Evolutionary conservation across 2,113 vertebrate species (phyloP).

Genomic region (Tamias sibiricus): DNA sequence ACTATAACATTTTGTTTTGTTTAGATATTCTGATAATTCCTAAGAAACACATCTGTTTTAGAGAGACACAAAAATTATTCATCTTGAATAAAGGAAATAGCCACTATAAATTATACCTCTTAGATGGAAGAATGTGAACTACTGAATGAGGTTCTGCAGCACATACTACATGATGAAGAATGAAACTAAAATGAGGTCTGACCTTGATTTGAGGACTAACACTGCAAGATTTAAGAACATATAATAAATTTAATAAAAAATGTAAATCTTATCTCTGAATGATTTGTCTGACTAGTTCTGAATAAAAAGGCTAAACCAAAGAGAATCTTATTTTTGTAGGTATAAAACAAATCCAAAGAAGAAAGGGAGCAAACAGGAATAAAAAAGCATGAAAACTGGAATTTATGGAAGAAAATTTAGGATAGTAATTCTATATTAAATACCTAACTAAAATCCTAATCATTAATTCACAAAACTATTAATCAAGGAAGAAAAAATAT

Average conservation of each 20-base stretch:
- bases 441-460: slow-evolving; percentile 30
- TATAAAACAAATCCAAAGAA: slow-evolving; percentile 46
- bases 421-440: slow-evolving; percentile 5
- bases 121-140: background rate
- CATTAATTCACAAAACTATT: slow-evolving; percentile 18
- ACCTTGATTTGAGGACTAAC: slow-evolving; percentile 18
- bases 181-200: background rate
- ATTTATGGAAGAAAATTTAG: slow-evolving; percentile 32
- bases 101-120: background rate
- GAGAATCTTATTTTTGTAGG: background rate
- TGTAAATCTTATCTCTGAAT: slow-evolving; percentile 16
- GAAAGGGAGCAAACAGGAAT: background rate
- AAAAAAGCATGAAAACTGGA: background rate
- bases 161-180: background rate
- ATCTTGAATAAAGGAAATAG: slow-evolving; percentile 37
- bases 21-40: background rate
- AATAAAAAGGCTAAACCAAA: slow-evolving; percentile 50
- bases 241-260: slow-evolving; percentile 48
- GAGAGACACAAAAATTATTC: slow-evolving; percentile 28
- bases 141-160: background rate
- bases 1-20: background rate
- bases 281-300: background rate
- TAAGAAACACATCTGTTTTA: background rate
- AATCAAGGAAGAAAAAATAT: slow-evolving; percentile 20
- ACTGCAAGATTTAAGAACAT: background rate